These are phyloP conservation scores for Premnoplex brunnescens DNA, from an alignment of 2,797 vertebrate genomes.

Conservation along the genomic window DNA sequence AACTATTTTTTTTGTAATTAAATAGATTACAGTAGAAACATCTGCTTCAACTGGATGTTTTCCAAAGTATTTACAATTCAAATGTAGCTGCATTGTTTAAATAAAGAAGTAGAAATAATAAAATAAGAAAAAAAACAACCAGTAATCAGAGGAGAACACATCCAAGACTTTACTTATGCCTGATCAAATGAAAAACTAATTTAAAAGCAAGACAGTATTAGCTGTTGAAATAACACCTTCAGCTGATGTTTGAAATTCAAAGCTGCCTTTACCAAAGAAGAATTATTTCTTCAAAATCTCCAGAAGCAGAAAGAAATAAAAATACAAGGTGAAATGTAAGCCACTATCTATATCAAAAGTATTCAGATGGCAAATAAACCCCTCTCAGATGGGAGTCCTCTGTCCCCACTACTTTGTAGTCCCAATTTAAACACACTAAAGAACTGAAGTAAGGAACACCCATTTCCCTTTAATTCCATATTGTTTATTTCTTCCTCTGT, in stretches of 20 bases:
- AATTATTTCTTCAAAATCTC: not conserved
- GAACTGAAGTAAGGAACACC: not conserved
- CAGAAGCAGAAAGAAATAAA: not conserved
- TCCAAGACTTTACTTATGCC: not conserved
- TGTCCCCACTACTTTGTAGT: not conserved
- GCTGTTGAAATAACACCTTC: not conserved
- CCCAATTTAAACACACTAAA: not conserved
- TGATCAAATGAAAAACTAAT: not conserved
- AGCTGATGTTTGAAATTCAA: not conserved
- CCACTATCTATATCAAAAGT: not conserved
- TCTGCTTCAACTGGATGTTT: constrained; percentile 37
- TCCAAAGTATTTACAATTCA: constrained; percentile 47
- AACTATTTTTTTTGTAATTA: constrained; percentile 18
- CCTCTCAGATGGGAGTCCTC: not conserved
- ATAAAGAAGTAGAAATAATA: not conserved
- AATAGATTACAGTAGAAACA: constrained; percentile 49
- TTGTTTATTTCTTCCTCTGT: not conserved
- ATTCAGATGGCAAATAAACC: not conserved
- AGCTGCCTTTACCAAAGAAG: not conserved
- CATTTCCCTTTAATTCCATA: not conserved
- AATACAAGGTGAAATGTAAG: not conserved
- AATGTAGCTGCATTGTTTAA: not conserved
- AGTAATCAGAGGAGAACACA: not conserved
- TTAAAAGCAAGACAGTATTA: not conserved
- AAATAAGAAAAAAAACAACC: not conserved